Conservation (phyloP, 1,140 invertebrate species). For the Ceratosolen solmsi region DNA sequence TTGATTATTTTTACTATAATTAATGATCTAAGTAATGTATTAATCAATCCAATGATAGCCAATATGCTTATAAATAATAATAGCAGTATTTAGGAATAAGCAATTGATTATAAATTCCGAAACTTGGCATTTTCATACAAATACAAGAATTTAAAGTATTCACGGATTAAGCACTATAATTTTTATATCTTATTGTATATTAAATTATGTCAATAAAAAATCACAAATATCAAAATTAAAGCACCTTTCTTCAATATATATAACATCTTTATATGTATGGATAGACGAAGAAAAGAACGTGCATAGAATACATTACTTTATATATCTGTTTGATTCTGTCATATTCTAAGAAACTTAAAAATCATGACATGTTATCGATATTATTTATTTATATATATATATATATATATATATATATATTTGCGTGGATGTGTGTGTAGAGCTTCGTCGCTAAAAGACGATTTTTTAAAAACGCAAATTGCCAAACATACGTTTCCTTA, state of each 20-base stretch:
- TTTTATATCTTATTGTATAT: no score
- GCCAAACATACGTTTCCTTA: not conserved
- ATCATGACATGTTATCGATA: constrained; percentile 31
- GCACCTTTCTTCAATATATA: not conserved
- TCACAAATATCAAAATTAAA: not conserved
- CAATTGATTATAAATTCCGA: no score
- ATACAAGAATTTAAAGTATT: no score
- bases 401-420: not conserved
- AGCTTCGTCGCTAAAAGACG: not conserved
- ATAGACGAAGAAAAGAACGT: not conserved
- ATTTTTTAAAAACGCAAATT: not conserved
- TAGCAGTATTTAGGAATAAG: no score
- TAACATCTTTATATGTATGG: not conserved
- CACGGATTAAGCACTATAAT: no score
- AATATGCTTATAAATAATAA: no score
- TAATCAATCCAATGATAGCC: no score
- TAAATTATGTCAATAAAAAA: not conserved
- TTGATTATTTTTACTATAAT: no score
- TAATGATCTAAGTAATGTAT: no score
- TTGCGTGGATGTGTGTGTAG: not conserved
- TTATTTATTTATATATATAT: constrained; percentile 29
- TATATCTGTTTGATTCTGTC: not conserved
- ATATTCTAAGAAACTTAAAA: not conserved
- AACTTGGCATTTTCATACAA: no score
- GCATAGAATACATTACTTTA: not conserved